Percentiles rank a stretch among this genome's conserved stretches.
Conservation (phyloP, 2,797 vertebrate species). For the Pangasius krempfi region DNA sequence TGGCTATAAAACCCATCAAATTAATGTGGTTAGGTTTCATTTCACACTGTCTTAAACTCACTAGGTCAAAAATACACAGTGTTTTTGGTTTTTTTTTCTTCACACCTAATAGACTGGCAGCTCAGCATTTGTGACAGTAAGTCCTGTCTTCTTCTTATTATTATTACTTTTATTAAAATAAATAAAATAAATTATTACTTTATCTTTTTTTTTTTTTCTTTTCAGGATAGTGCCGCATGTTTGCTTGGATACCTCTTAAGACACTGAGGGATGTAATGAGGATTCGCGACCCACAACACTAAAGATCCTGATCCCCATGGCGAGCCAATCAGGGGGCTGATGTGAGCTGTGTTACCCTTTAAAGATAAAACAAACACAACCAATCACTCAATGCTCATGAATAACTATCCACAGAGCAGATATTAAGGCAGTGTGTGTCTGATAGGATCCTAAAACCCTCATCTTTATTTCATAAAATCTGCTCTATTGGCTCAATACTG, state of each 20-base stretch:
- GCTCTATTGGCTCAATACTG: too few species aligned
- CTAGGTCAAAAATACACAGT: too few species aligned
- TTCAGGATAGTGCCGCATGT: neutral
- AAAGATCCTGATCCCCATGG: constrained; percentile 33
- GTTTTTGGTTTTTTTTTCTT: too few species aligned
- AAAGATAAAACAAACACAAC: constrained; percentile 44
- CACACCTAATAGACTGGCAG: too few species aligned
- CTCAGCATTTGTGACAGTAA: too few species aligned
- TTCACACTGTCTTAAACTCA: too few species aligned
- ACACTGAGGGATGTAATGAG: constrained; percentile 26
- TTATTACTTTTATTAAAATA: neutral
- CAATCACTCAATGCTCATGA: neutral
- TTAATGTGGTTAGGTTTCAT: too few species aligned
- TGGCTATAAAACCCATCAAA: too few species aligned
- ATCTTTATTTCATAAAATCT: neutral
- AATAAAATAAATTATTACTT: too few species aligned
- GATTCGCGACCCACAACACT: constrained; percentile 56
- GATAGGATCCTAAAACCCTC: neutral
- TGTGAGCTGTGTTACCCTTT: constrained; percentile 38
- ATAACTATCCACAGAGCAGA: neutral
- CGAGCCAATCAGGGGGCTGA: constrained; percentile 46
- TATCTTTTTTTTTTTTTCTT: neutral
- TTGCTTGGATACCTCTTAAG: constrained; percentile 1
- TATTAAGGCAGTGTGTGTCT: neutral
- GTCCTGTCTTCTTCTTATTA: neutral